Evolutionary conservation across 2,113 vertebrate genomes (phyloP).

Genomic region (Pangasianodon hypophthalmus): DNA sequence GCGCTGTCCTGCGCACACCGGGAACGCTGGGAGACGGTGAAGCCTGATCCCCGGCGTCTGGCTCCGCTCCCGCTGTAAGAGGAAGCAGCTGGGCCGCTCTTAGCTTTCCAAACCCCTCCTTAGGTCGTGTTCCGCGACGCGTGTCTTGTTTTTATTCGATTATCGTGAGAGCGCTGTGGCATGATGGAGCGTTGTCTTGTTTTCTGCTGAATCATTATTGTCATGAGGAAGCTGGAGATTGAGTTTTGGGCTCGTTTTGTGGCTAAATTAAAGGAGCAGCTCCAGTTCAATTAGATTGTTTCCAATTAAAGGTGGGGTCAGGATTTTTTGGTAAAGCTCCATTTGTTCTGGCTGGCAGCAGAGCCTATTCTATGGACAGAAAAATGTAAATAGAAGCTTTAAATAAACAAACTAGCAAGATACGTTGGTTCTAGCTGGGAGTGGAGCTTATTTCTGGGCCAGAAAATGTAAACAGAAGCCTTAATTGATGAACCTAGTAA

Average conservation of each 20-base stretch:
- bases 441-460: not conserved
- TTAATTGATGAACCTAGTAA: not conserved
- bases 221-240: not conserved
- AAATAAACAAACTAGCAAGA: not conserved
- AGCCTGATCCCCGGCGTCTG: conserved; percentile 9
- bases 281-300: not conserved
- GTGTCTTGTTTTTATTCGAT: conserved; percentile 10
- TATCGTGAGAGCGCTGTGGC: not conserved
- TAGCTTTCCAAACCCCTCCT: not conserved
- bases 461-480: not conserved
- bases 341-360: not conserved
- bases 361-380: not conserved
- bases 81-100: conserved; percentile 38
- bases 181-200: not conserved
- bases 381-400: not conserved
- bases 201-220: not conserved
- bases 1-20: not conserved
- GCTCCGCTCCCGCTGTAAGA: conserved; percentile 16
- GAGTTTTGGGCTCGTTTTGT: not conserved
- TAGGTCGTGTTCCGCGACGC: not conserved
- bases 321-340: not conserved
- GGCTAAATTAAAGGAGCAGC: not conserved
- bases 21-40: not conserved
- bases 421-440: not conserved
- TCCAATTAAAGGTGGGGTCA: not conserved